A percentile compares a stretch with the other conserved stretches of the same genome.
phyloP scores from a whole-genome alignment of 2,888 invertebrate species.

The Fabriciana adippe region DNA sequence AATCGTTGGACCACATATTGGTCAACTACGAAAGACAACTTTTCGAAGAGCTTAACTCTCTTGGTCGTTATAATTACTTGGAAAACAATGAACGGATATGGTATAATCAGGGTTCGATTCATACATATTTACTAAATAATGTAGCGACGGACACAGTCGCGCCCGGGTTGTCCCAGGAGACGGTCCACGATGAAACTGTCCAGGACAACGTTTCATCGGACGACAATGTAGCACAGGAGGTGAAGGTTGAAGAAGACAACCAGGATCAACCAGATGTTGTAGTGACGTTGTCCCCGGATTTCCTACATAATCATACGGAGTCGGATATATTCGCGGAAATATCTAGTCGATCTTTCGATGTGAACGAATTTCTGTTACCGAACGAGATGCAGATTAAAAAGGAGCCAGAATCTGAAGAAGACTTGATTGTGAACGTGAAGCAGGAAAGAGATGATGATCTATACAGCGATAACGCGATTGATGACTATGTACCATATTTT shows the following conservation, averaged over 20 bases:
- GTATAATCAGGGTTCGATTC: constrained; percentile 65
- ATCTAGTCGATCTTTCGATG: constrained; percentile 71
- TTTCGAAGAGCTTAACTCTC: constrained; percentile 87
- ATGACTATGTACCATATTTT: constrained; percentile 72
- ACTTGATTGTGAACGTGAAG: constrained; percentile 58
- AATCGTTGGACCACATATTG: constrained; percentile 86
- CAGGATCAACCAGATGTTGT: constrained; percentile 59
- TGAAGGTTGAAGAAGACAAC: constrained; percentile 71
- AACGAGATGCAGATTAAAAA: constrained; percentile 72
- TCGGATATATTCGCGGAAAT: constrained; percentile 71
- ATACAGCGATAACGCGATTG: constrained; percentile 74
- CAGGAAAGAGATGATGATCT: constrained; percentile 65
- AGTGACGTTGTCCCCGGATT: constrained; percentile 69
- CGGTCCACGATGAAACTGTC: constrained; percentile 53
- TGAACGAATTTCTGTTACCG: constrained; percentile 70
- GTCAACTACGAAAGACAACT: constrained; percentile 87
- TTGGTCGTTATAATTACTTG: constrained; percentile 78
- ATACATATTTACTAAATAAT: constrained; percentile 78
- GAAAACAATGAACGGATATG: constrained; percentile 74
- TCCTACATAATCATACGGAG: constrained; percentile 63
- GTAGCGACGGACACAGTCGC: constrained; percentile 74
- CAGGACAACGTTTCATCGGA: constrained; percentile 71
- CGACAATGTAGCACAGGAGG: constrained; percentile 74
- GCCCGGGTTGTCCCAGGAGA: constrained; percentile 59
- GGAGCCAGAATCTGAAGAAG: constrained; percentile 50